Percentiles rank a stretch among this genome's conserved stretches.
Evolutionary conservation across 2,797 vertebrate species (phyloP).

Genomic region (Kryptopterus vitreolus): DNA sequence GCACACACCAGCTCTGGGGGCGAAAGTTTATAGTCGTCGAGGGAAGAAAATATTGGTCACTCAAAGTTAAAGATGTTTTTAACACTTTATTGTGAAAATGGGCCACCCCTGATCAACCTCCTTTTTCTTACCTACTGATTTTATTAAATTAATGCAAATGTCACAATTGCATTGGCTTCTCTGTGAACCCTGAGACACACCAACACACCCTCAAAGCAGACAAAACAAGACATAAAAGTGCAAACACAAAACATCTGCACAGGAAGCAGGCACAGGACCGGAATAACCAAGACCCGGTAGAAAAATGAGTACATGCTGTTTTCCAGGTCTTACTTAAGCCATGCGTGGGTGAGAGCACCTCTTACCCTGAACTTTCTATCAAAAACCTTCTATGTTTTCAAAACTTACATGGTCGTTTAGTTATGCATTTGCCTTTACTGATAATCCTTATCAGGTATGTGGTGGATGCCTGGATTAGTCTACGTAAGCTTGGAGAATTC

Average conservation of each 20-base stretch:
- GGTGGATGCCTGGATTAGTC: background rate
- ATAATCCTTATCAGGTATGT: background rate
- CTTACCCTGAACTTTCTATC: background rate
- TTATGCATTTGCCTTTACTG: background rate
- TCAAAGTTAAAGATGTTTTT: background rate
- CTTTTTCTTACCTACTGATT: background rate
- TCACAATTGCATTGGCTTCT: constrained; percentile 17
- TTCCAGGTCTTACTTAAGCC: constrained; percentile 20
- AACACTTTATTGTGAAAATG: background rate
- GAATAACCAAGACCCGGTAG: constrained; percentile 22
- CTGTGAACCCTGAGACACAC: constrained; percentile 41
- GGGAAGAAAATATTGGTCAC: background rate
- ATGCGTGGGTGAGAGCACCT: constrained; percentile 14
- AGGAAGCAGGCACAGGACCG: constrained; percentile 46
- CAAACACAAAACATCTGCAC: constrained; percentile 55
- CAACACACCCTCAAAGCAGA: constrained; percentile 48
- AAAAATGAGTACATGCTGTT: constrained; percentile 9
- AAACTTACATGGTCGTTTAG: background rate
- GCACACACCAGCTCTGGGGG: background rate
- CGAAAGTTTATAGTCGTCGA: background rate
- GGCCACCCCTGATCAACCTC: background rate
- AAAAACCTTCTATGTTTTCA: background rate
- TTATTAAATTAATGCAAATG: background rate
- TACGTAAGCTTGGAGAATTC: background rate
- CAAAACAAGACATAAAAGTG: constrained; percentile 49